phyloP scores from a whole-genome alignment of 2,888 invertebrate species.

The Philhelius pedissequus region DNA sequence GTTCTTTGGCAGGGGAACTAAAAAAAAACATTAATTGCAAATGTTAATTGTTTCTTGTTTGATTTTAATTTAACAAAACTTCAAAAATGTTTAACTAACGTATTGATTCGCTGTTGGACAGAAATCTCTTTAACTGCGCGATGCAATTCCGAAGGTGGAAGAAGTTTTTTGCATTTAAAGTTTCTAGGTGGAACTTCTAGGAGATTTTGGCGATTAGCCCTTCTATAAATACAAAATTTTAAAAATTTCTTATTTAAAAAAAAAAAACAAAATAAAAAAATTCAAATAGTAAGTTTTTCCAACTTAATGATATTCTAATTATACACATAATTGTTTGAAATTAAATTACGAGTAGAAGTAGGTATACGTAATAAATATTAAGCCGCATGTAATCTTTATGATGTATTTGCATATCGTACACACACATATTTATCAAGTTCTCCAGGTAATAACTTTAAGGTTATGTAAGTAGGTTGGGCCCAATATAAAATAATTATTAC shows the following conservation, averaged over 20 bases:
- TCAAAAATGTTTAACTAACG: not conserved
- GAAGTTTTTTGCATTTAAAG: not conserved
- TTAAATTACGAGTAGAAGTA: too few relatives aligned
- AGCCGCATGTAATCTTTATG: too few relatives aligned
- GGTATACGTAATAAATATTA: too few relatives aligned
- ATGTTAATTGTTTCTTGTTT: not conserved
- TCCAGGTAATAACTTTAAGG: too few relatives aligned
- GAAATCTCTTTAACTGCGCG: not conserved
- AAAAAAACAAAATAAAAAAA: too few relatives aligned
- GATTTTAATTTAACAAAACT: too few relatives aligned
- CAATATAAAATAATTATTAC: not conserved
- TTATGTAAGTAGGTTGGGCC: not conserved
- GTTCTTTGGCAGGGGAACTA: slow-evolving; percentile 2
- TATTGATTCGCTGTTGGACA: not conserved
- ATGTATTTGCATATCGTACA: too few relatives aligned
- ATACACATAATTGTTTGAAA: too few relatives aligned
- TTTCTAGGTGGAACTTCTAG: not conserved
- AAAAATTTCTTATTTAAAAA: not conserved
- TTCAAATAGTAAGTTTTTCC: too few relatives aligned
- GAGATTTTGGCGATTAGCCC: not conserved
- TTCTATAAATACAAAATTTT: not conserved
- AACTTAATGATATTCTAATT: too few relatives aligned
- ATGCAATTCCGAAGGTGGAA: not conserved
- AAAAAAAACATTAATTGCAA: not conserved
- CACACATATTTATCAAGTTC: too few relatives aligned